phyloP scores from a whole-genome alignment of 2,888 invertebrate species.

The Lumbricus terrestris region DNA sequence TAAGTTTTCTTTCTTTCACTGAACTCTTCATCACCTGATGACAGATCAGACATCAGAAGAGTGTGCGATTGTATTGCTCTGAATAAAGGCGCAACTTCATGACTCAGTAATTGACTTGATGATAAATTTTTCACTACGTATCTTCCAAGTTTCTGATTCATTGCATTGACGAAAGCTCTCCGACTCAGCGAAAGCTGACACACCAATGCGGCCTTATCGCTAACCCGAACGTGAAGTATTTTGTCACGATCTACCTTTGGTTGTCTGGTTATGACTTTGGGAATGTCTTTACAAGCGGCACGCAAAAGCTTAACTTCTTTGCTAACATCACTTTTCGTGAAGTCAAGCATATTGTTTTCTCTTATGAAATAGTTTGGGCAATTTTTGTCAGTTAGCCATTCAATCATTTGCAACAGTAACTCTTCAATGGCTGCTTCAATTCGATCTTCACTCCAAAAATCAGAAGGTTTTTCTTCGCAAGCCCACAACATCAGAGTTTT shows the following conservation, averaged over 20 bases:
- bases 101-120: neutral
- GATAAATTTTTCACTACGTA: neutral
- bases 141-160: neutral
- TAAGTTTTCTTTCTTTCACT: neutral
- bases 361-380: constrained; percentile 9
- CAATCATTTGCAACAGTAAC: too few species aligned
- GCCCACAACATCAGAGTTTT: constrained; percentile 6
- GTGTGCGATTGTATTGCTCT: neutral
- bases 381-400: too few species aligned
- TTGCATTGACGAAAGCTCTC: neutral
- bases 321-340: neutral
- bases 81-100: neutral
- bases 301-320: neutral
- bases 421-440: too few species aligned
- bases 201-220: neutral
- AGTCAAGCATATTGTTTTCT: constrained; percentile 11
- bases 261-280: neutral
- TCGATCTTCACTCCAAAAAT: too few species aligned
- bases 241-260: neutral
- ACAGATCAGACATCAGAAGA: neutral
- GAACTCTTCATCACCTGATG: neutral
- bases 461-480: too few species aligned
- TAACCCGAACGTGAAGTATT: neutral
- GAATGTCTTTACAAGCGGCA: neutral
- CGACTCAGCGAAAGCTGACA: neutral